These are phyloP conservation scores for Moxostoma hubbsi DNA, from an alignment of 2,797 vertebrate species.

Conservation along the genomic window DNA sequence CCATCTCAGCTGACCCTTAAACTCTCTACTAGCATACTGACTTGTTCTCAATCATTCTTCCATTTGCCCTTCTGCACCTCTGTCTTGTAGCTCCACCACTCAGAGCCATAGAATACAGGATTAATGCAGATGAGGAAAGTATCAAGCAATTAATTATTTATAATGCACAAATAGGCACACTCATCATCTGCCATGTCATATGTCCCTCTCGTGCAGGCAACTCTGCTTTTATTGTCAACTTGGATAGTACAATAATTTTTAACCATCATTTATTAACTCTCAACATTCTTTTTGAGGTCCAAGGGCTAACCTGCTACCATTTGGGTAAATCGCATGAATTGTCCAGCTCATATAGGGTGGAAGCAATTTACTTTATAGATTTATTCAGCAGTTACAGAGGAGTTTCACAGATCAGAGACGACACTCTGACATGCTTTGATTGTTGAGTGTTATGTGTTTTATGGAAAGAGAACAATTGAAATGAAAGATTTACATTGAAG, in stretches of 20 bases:
- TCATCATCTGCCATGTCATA: neutral
- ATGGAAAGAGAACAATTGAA: conserved; percentile 22
- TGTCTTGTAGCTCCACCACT: conserved; percentile 26
- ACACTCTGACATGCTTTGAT: neutral
- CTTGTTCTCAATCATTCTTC: conserved; percentile 3
- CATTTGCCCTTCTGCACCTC: conserved; percentile 28
- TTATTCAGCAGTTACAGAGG: neutral
- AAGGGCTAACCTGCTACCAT: conserved; percentile 42
- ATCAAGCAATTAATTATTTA: conserved; percentile 55
- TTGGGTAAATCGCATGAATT: neutral
- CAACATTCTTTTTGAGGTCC: conserved; percentile 30
- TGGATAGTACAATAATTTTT: conserved; percentile 7
- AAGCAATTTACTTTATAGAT: conserved; percentile 7
- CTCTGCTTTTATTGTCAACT: neutral
- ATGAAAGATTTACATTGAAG: conserved; percentile 22
- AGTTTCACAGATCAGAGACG: neutral
- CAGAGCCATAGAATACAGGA: conserved; percentile 33
- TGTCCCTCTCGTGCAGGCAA: neutral
- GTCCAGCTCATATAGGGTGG: neutral
- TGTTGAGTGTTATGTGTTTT: neutral
- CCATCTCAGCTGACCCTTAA: conserved; percentile 33
- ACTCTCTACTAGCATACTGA: conserved; percentile 25
- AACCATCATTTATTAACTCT: neutral
- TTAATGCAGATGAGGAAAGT: conserved; percentile 45
- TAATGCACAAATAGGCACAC: conserved; percentile 21